Evolutionary conservation across 2,113 vertebrate genomes (phyloP), one percentile per base, ranked within the genome.

Genomic region (Empidonax alnorum): DNA sequence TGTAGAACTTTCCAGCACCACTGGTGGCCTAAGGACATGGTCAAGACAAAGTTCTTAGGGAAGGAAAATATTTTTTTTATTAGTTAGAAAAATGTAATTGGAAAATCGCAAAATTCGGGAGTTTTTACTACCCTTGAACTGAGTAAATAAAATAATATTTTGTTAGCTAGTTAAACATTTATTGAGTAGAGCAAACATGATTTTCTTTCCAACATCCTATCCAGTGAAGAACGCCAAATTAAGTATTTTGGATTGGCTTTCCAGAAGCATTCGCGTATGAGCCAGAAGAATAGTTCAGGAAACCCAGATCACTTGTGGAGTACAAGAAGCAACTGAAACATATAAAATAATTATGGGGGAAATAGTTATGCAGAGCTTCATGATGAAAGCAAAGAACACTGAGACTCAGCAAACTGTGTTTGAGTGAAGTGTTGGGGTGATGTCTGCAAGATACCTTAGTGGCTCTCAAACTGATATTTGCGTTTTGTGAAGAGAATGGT

Each of bases 141-240:
- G 68, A 78, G 49, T 47, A 89, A 77, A 63, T 84, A 94, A 63
- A 93, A 76, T 62, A 77, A 55, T 68, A 53, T 84, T 93, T 82
- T 94, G 72, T 87, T 84, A 85, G 52, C 22, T 94, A 92, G 46
- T 53, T 68, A 84, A 91, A 84, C 14, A 73, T 82, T 50, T 72
- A 53, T 9, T 65, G 52, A 84, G 10, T 52, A 75, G 77, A 14
- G 9, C 56, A 95, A 93, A 91, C 62, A 72, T 1, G 0, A 23
- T 87, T 94, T 92, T 63, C 56, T 72, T 89, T 92, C 56, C 41
- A 58, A 27, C 20, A 41, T 77, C 47, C 33, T 89, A 41, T 94
- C 39, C 47, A 53, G 49, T 68, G 44, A 92, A 89, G 44, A 73
- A 84, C 56, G 53, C 69, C 37, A 91, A 78, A 81, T 71, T 12